Base-by-base conservation (phyloP, 2,888 invertebrate genomes). In the Erynnis tages region DNA sequence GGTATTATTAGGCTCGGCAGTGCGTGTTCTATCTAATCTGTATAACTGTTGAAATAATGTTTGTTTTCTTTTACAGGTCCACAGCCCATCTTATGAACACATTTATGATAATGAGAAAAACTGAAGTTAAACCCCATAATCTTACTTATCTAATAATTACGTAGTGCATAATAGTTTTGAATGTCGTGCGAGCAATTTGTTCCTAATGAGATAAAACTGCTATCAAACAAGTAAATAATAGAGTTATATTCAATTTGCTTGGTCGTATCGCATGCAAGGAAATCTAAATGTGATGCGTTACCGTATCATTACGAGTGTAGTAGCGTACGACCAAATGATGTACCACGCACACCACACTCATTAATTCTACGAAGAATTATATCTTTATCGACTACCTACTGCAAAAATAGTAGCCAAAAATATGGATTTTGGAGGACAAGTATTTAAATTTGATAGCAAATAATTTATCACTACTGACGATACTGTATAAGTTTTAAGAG, bases 381-480 rank as follows among this genome's bases (percentile, higher is more conserved):
- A 76, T 75, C 79, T 80, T 78, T 73, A 82, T 84, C 70, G 75
- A 70, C 78, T 79, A 76, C 79, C 78, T 79, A 76, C 79, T 68
- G 73, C 65, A 59, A 63, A 58, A 57, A 61, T 16, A 40, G 23
- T 48, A 13, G 32, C 48, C 48, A 48, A 11, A 25, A 25, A 16
- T 46, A 5, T 4, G 2, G 4, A 46, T 35, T 11, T 35, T 10
- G 7, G 1, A 17, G 35, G 46, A 46, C 11, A 41, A n/a, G 1
- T 4, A 27, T 41, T 16, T 3, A 30, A 30, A 30, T 1, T 14
- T 17, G 16, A 21, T 21, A n/a, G n/a, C n/a, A n/a, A n/a, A n/a
- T n/a, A n/a, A n/a, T n/a, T n/a, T n/a, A n/a, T n/a, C n/a, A n/a
- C n/a, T n/a, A n/a, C n/a, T n/a, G n/a, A n/a, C n/a, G n/a, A n/a